Percentiles rank a stretch among this genome's conserved stretches.
These are phyloP conservation scores for Onychomys torridus DNA, from an alignment of 2,797 vertebrate species.

Conservation along the genomic window DNA sequence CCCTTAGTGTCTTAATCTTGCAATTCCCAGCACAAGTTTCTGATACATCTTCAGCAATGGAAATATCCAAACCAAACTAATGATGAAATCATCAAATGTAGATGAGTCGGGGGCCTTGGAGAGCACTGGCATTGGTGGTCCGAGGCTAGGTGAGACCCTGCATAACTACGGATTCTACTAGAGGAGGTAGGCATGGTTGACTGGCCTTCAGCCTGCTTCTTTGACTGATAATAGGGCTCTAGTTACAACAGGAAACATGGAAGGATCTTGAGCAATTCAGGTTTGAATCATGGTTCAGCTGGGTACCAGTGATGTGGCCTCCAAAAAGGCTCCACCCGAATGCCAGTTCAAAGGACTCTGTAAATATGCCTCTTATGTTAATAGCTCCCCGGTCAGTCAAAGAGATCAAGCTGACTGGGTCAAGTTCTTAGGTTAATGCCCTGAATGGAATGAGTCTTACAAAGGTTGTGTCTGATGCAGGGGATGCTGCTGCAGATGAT, in stretches of 20 bases:
- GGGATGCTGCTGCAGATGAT: not conserved
- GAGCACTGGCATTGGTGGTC: not conserved
- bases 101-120: not conserved
- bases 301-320: not conserved
- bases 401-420: not conserved
- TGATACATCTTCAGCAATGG: slow-evolving; percentile 30
- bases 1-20: slow-evolving; percentile 32
- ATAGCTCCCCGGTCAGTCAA: slow-evolving; percentile 18
- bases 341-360: slow-evolving; percentile 2
- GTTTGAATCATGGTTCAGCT: slow-evolving; percentile 2
- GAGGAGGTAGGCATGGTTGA: not conserved
- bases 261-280: not conserved
- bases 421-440: not conserved
- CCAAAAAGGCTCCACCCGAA: not conserved
- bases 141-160: not conserved
- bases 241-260: not conserved
- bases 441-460: not conserved
- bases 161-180: not conserved
- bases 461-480: not conserved
- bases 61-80: slow-evolving; percentile 15
- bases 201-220: not conserved
- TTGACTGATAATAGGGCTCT: not conserved
- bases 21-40: slow-evolving; percentile 32
- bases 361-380: not conserved
- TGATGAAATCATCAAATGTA: not conserved